phyloP scores from a whole-genome alignment of 1,140 invertebrate genomes.

The Drosophila baimaii region DNA sequence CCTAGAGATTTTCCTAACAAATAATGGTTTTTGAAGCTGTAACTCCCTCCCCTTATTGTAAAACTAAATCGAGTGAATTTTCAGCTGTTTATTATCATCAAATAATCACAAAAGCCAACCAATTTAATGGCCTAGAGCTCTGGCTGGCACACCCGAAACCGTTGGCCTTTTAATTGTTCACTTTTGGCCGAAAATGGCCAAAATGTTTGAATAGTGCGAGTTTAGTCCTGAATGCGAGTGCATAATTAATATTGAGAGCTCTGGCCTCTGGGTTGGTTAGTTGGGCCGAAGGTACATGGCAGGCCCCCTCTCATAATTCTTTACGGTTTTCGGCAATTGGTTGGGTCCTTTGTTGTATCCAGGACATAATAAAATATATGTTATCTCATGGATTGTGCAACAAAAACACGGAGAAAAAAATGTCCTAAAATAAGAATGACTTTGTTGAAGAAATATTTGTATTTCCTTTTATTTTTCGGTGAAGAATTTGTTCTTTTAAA shows the following conservation, averaged over 20 bases:
- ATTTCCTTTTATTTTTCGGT: too few relatives aligned
- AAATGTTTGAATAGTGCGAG: slow-evolving; percentile 50
- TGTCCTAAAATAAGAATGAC: too few relatives aligned
- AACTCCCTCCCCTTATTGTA: background rate
- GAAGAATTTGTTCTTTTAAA: too few relatives aligned
- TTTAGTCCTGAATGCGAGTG: slow-evolving; percentile 46
- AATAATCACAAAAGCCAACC: slow-evolving; percentile 74
- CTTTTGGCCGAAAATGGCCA: slow-evolving; percentile 51
- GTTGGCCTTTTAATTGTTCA: slow-evolving; percentile 60
- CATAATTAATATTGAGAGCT: slow-evolving; percentile 53
- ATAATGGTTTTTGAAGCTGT: too few relatives aligned
- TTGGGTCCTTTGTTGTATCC: slow-evolving; percentile 37
- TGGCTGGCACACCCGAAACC: background rate
- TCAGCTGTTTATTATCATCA: slow-evolving; percentile 44
- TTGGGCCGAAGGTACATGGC: too few relatives aligned
- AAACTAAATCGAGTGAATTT: slow-evolving; percentile 5
- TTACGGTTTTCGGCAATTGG: slow-evolving; percentile 24
- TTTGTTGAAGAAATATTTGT: too few relatives aligned
- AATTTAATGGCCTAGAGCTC: slow-evolving; percentile 45
- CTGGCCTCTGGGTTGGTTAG: too few relatives aligned
- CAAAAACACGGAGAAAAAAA: slow-evolving; percentile 22
- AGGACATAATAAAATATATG: slow-evolving; percentile 76
- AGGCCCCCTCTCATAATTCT: slow-evolving; percentile 30
- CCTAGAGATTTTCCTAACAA: too few relatives aligned
- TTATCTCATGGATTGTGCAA: slow-evolving; percentile 67